These are phyloP conservation scores for Saccopteryx bilineata DNA, from an alignment of 2,113 vertebrate species.

Conservation along the genomic window DNA sequence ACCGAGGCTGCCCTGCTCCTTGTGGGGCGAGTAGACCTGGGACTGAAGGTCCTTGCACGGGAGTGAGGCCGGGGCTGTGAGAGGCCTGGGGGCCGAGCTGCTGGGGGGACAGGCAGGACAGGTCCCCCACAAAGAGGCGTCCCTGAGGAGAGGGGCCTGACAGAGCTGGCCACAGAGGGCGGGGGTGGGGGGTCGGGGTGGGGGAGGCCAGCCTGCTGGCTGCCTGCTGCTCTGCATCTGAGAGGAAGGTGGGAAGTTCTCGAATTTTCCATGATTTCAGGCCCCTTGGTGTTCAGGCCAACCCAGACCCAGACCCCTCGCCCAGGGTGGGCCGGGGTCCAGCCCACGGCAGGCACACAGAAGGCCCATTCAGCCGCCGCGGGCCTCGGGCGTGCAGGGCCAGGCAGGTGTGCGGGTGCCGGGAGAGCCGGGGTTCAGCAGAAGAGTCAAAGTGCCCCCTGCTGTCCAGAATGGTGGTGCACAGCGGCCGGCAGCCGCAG, in stretches of 20 bases:
- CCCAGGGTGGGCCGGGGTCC: slow-evolving; percentile 69
- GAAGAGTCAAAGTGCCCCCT: slow-evolving; percentile 78
- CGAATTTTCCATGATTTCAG: slow-evolving; percentile 80
- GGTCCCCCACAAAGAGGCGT: neutral
- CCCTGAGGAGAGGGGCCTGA: neutral
- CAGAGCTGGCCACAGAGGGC: neutral
- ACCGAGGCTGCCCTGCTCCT: too few relatives aligned
- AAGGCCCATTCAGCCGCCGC: slow-evolving; percentile 61
- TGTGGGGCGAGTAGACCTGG: neutral
- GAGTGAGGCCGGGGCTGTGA: neutral
- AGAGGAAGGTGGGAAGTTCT: slow-evolving; percentile 56
- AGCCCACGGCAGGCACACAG: slow-evolving; percentile 75
- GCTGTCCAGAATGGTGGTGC: neutral
- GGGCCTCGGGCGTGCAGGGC: fast-evolving
- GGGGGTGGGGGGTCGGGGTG: neutral
- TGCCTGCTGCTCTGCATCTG: neutral
- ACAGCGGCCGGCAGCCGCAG: neutral
- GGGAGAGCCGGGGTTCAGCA: neutral
- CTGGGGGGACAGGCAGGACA: neutral
- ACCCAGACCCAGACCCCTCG: slow-evolving; percentile 74
- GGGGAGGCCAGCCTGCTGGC: neutral
- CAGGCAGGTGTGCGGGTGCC: slow-evolving; percentile 55
- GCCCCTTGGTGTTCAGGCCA: slow-evolving; percentile 34
- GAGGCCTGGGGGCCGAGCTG: neutral
- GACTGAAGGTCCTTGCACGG: neutral